A percentile compares a stretch with the other conserved stretches of the same genome.
Evolutionary conservation across 2,888 invertebrate species (phyloP).

Genomic region (Stenolophus ochropezus): DNA sequence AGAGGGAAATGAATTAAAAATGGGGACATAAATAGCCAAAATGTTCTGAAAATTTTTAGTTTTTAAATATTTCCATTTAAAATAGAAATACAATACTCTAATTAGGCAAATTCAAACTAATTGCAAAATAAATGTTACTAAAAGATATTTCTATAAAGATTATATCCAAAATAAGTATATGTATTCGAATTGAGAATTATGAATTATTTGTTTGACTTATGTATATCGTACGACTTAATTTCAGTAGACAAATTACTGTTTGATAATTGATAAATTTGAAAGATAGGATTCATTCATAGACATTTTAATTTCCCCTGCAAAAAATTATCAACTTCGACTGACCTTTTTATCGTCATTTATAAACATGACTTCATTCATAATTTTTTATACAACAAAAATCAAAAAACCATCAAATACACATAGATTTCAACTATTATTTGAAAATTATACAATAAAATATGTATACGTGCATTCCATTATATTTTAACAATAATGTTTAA

Average conservation of each 20-base stretch:
- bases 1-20: too few relatives aligned
- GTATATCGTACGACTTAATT: not conserved
- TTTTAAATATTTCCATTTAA: too few relatives aligned
- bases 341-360: constrained; percentile 13
- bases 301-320: constrained; percentile 2
- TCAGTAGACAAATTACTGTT: not conserved
- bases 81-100: too few relatives aligned
- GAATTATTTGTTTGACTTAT: not conserved
- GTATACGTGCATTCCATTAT: too few relatives aligned
- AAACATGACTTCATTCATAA: constrained; percentile 22
- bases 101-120: too few relatives aligned
- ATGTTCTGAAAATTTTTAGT: too few relatives aligned
- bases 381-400: not conserved
- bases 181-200: not conserved
- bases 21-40: too few relatives aligned
- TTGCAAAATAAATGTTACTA: too few relatives aligned
- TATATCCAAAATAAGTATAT: too few relatives aligned
- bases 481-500: too few relatives aligned
- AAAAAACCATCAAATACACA: not conserved
- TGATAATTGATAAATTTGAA: not conserved
- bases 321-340: constrained; percentile 3
- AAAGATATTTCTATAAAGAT: too few relatives aligned
- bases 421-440: not conserved
- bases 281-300: constrained; percentile 18
- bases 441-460: too few relatives aligned